Evolutionary conservation across 2,888 invertebrate species (phyloP).

Genomic region (Drosophila mayaguana): DNA sequence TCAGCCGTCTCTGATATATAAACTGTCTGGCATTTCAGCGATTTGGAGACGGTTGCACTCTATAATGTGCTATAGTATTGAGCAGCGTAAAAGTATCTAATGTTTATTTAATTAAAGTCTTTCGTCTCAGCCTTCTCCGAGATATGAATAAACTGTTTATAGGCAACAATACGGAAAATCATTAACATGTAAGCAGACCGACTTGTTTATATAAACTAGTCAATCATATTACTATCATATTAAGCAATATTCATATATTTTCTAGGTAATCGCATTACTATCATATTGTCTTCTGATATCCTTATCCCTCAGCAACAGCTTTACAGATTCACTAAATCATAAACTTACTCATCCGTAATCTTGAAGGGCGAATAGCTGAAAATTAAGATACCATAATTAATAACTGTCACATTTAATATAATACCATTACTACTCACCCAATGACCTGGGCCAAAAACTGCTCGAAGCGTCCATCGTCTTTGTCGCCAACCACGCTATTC

Average conservation of each 20-base stretch:
- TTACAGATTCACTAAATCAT: background rate
- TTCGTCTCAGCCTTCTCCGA: too few relatives aligned
- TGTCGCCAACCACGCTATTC: slow-evolving; percentile 79
- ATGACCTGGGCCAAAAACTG: slow-evolving; percentile 82
- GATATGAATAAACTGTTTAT: too few relatives aligned
- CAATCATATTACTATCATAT: background rate
- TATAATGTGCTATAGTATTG: too few relatives aligned
- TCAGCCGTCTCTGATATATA: background rate
- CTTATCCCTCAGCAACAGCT: background rate
- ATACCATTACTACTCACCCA: slow-evolving; percentile 50
- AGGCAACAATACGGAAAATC: too few relatives aligned
- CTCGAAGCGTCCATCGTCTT: slow-evolving; percentile 82
- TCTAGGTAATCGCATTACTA: background rate
- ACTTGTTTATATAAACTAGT: too few relatives aligned
- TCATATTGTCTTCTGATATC: background rate
- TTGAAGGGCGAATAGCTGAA: slow-evolving; percentile 80
- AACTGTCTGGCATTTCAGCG: background rate
- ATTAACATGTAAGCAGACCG: background rate
- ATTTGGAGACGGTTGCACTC: background rate
- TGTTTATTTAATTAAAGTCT: too few relatives aligned
- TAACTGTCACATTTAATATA: background rate
- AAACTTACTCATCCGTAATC: slow-evolving; percentile 79
- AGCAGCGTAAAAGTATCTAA: background rate
- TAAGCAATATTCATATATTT: too few relatives aligned
- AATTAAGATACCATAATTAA: background rate